A percentile compares a stretch with the other conserved stretches of the same genome.
Conservation (phyloP, 1,140 invertebrate genomes). For the Rhyacophila brunnea region DNA sequence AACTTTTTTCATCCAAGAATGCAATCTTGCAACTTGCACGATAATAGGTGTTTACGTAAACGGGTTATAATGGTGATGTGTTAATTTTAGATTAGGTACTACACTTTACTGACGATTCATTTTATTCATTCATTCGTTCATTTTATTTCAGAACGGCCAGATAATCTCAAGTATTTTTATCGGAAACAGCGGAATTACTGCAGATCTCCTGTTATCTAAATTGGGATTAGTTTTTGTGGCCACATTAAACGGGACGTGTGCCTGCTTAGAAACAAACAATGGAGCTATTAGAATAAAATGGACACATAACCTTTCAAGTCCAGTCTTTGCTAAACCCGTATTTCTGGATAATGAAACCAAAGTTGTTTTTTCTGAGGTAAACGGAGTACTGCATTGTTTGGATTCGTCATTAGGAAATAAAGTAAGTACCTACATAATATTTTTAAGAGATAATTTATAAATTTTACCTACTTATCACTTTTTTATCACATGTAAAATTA, state of each 20-base stretch:
- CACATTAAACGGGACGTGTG: slow-evolving; percentile 58
- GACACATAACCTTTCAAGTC: slow-evolving; percentile 54
- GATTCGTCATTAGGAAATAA: slow-evolving; percentile 4
- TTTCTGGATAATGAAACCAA: slow-evolving; percentile 29
- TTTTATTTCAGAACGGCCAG: slow-evolving; percentile 43
- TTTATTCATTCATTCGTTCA: too few relatives aligned
- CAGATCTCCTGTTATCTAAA: slow-evolving; percentile 57
- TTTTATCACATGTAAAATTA: too few relatives aligned
- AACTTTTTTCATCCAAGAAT: too few relatives aligned
- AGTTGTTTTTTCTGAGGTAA: slow-evolving; percentile 17
- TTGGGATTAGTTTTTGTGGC: slow-evolving; percentile 53
- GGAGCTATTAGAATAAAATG: slow-evolving; percentile 51
- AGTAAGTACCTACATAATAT: too few relatives aligned
- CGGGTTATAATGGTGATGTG: too few relatives aligned
- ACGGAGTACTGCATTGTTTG: slow-evolving; percentile 15
- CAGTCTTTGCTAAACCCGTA: slow-evolving; percentile 64
- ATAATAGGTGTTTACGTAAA: too few relatives aligned
- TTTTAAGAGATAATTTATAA: too few relatives aligned
- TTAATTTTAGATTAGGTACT: too few relatives aligned
- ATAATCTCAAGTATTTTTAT: slow-evolving; percentile 41
- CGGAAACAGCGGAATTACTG: slow-evolving; percentile 58
- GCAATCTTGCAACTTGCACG: too few relatives aligned
- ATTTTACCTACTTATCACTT: too few relatives aligned
- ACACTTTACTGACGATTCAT: too few relatives aligned
- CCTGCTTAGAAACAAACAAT: slow-evolving; percentile 50